Evolutionary conservation across 2,113 vertebrate genomes (phyloP).

Genomic region (Tachysurus vachellii): DNA sequence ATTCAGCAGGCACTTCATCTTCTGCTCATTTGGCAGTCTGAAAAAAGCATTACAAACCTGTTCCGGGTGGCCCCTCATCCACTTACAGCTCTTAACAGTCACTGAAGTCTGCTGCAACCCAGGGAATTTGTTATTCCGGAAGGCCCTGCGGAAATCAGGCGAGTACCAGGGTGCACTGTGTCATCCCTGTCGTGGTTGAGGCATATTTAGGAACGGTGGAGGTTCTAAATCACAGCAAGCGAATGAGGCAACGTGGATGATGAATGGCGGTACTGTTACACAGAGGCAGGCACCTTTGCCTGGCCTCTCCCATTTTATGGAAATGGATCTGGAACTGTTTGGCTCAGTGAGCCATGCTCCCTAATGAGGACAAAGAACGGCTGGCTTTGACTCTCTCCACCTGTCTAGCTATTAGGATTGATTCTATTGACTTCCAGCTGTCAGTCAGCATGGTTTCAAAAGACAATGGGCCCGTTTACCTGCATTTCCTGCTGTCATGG

Average conservation of each 20-base stretch:
- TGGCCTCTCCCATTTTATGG: constrained; percentile 56
- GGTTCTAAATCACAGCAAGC: constrained; percentile 60
- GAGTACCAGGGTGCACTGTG: neutral
- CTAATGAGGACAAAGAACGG: constrained; percentile 59
- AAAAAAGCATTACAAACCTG: constrained; percentile 48
- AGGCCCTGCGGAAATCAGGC: constrained; percentile 28
- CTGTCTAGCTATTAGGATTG: constrained; percentile 72
- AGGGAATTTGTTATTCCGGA: constrained; percentile 16
- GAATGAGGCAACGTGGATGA: constrained; percentile 48
- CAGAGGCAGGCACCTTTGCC: constrained; percentile 40
- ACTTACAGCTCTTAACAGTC: constrained; percentile 33
- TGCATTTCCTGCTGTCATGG: constrained; percentile 19
- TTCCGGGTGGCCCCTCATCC: constrained; percentile 55
- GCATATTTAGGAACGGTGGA: constrained; percentile 31
- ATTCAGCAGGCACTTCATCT: constrained; percentile 66
- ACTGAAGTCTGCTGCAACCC: constrained; percentile 8
- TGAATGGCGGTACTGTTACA: constrained; percentile 45
- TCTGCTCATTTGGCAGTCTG: constrained; percentile 60
- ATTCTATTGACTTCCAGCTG: constrained; percentile 63
- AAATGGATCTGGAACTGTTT: constrained; percentile 60
- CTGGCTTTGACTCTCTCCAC: constrained; percentile 56
- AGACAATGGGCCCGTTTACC: constrained; percentile 57
- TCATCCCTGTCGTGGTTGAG: constrained; percentile 11
- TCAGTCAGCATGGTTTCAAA: constrained; percentile 59
- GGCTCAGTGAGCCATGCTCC: constrained; percentile 51